These are phyloP conservation scores for Melitaea cinxia DNA, from an alignment of 1,140 invertebrate genomes.

Conservation along the genomic window DNA sequence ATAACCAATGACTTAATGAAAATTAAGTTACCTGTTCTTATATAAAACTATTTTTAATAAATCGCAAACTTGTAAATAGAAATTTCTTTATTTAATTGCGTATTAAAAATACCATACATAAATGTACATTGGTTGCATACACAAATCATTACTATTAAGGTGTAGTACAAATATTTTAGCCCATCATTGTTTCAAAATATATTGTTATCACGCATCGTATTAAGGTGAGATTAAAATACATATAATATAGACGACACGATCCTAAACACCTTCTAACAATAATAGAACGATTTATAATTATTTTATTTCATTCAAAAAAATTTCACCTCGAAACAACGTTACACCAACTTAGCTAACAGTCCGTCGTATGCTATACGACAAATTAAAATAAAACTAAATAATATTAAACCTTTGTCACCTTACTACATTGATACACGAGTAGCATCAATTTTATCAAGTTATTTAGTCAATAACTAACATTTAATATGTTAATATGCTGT, in stretches of 20 bases:
- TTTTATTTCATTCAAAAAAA: background rate
- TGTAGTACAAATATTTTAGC: slow-evolving; percentile 3
- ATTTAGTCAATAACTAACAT: slow-evolving; percentile 33
- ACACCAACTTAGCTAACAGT: slow-evolving; percentile 24
- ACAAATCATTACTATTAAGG: background rate
- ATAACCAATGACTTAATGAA: slow-evolving; percentile 18
- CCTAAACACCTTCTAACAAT: slow-evolving; percentile 21
- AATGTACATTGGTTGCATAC: background rate
- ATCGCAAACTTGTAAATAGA: slow-evolving; percentile 10
- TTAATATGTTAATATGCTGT: slow-evolving; percentile 26
- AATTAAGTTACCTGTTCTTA: slow-evolving; percentile 11
- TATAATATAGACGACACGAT: background rate
- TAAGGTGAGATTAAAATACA: background rate
- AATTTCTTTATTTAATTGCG: slow-evolving; percentile 4
- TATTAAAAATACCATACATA: slow-evolving; percentile 14
- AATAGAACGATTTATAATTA: background rate
- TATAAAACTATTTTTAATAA: slow-evolving; percentile 15
- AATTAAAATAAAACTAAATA: background rate
- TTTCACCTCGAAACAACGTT: background rate
- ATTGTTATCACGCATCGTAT: background rate
- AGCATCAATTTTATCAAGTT: slow-evolving; percentile 24
- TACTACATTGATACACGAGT: slow-evolving; percentile 10
- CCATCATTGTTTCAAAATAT: background rate
- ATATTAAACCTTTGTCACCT: slow-evolving; percentile 8
- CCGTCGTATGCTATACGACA: background rate